Conservation (phyloP, 2,113 vertebrate species). For the Indicator indicator region DNA sequence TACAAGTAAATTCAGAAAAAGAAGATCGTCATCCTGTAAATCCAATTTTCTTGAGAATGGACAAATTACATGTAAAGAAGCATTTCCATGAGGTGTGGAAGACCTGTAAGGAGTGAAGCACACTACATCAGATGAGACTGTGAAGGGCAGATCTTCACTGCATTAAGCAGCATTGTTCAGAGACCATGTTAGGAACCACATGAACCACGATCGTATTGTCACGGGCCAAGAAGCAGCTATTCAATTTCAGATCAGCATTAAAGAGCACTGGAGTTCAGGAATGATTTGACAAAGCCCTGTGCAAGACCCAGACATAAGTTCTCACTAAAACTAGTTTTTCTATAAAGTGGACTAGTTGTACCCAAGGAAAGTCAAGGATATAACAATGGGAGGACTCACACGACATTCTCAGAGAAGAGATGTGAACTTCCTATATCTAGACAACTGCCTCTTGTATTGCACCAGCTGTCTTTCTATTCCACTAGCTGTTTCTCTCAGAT, state of each 20-base stretch:
- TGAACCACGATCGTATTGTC: neutral
- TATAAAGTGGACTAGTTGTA: neutral
- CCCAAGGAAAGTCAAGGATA: neutral
- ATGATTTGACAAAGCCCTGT: neutral
- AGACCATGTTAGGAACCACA: neutral
- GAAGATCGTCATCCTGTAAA: neutral
- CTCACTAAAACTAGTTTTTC: neutral
- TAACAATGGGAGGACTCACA: neutral
- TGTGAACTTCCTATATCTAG: neutral
- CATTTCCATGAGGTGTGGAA: neutral
- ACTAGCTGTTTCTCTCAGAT: neutral
- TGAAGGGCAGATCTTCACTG: neutral
- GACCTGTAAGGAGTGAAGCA: neutral
- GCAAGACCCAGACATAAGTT: neutral
- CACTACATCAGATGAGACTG: neutral
- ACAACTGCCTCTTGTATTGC: neutral
- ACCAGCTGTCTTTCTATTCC: neutral
- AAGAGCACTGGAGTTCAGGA: neutral
- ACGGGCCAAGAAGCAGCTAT: neutral
- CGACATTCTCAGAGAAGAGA: neutral
- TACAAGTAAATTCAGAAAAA: neutral
- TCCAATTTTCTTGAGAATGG: neutral
- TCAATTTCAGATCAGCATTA: neutral
- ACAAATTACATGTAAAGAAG: neutral
- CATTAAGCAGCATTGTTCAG: neutral